Evolutionary conservation across 92 coral and sea anemone species (phyloP).

Genomic region (Scolanthus callimorphus): DNA sequence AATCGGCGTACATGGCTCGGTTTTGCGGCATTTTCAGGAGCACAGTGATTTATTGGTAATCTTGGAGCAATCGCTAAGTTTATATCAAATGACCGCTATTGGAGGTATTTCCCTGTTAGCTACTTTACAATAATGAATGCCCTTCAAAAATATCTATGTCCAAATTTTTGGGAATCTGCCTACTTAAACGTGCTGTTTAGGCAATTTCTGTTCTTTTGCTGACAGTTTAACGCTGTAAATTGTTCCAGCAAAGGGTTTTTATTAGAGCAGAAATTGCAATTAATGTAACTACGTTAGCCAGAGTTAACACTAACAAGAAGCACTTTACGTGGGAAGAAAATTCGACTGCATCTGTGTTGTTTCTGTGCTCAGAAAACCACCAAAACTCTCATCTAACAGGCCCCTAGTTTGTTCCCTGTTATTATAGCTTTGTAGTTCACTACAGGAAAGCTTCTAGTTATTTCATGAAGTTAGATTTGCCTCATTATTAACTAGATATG

Average conservation of each 20-base stretch:
- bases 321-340: no score
- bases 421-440: neutral
- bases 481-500: no score
- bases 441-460: neutral
- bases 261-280: conserved; percentile 4
- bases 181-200: neutral
- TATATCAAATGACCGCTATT: neutral
- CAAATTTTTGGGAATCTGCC: no score
- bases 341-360: neutral
- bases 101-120: conserved; percentile 5
- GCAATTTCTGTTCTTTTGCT: neutral
- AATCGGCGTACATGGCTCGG: neutral
- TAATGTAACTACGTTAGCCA: no score
- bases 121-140: neutral
- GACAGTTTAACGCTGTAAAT: neutral
- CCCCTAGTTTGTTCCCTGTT: neutral
- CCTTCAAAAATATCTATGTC: neutral
- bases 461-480: no score
- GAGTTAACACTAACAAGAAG: no score
- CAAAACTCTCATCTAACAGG: neutral
- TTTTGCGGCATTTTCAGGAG: conserved; percentile 10
- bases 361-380: neutral
- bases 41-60: neutral
- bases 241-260: neutral
- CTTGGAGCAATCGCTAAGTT: neutral